These are phyloP conservation scores for Amphibalanus amphitrite DNA, from an alignment of 1,140 invertebrate genomes.

Conservation along the genomic window DNA sequence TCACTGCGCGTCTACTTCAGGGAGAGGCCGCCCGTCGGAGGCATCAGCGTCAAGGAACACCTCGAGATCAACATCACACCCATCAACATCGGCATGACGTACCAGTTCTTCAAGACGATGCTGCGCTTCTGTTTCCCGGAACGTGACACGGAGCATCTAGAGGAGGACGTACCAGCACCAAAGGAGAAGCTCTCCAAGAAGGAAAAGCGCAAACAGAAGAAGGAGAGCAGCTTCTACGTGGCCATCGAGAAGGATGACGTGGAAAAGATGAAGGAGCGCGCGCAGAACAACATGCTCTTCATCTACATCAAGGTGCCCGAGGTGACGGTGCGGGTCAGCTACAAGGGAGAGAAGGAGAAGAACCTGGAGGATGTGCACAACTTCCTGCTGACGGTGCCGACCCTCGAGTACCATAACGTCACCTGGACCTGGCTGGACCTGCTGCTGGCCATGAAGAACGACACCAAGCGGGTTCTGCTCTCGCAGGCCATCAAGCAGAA, in stretches of 20 bases:
- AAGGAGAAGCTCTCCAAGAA: slow-evolving; percentile 25
- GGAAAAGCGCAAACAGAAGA: slow-evolving; percentile 11
- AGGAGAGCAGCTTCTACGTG: slow-evolving; percentile 72
- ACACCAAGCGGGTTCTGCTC: slow-evolving; percentile 74
- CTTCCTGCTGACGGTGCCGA: slow-evolving; percentile 81
- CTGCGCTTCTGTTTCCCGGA: slow-evolving; percentile 98
- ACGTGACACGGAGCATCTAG: slow-evolving; percentile 65
- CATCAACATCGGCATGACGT: slow-evolving; percentile 82
- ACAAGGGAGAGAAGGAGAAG: slow-evolving; percentile 96
- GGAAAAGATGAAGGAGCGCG: slow-evolving; percentile 96
- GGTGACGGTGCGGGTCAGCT: slow-evolving; percentile 87
- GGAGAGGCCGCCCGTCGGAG: slow-evolving; percentile 81
- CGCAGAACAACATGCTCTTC: slow-evolving; percentile 96
- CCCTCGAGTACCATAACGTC: slow-evolving; percentile 93
- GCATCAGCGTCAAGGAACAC: slow-evolving; percentile 96
- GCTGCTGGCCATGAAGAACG: slow-evolving; percentile 82
- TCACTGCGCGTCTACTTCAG: slow-evolving; percentile 72
- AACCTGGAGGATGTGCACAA: slow-evolving; percentile 92
- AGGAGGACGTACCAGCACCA: slow-evolving; percentile 34
- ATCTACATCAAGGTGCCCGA: slow-evolving; percentile 94
- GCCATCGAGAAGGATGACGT: slow-evolving; percentile 76
- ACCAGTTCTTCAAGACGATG: slow-evolving; percentile 95
- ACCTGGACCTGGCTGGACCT: slow-evolving; percentile 99
- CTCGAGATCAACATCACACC: slow-evolving; percentile 93
- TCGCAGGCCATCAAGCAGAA: slow-evolving; percentile 91